These are phyloP conservation scores for Helicoverpa assulta DNA, from an alignment of 2,888 invertebrate species.

Conservation along the genomic window DNA sequence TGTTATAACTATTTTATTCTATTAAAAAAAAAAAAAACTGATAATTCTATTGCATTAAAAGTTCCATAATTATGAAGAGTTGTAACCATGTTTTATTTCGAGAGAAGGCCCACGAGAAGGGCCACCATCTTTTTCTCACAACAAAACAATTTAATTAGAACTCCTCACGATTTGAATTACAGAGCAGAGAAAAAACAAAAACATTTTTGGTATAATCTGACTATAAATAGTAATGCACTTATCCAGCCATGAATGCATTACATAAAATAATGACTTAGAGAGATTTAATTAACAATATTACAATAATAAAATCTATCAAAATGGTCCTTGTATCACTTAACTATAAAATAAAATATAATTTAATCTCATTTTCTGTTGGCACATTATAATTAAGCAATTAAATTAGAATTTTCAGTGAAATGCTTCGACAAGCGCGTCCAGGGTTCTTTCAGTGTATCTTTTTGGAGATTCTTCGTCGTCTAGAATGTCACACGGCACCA, in stretches of 20 bases:
- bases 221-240: slow-evolving; percentile 66
- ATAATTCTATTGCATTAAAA: background rate
- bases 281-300: slow-evolving; percentile 41
- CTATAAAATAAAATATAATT: slow-evolving; percentile 43
- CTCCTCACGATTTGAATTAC: background rate
- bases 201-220: background rate
- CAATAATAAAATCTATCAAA: slow-evolving; percentile 56
- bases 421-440: slow-evolving; percentile 77
- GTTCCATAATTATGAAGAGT: background rate
- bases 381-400: slow-evolving; percentile 42
- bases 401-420: slow-evolving; percentile 73
- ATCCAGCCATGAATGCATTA: slow-evolving; percentile 78
- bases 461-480: slow-evolving; percentile 79
- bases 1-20: background rate
- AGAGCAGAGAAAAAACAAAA: background rate
- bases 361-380: slow-evolving; percentile 62
- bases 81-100: background rate
- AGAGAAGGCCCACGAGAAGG: too few relatives aligned
- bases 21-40: background rate
- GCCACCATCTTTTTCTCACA: background rate
- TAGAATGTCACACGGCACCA: slow-evolving; percentile 79
- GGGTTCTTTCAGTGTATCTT: slow-evolving; percentile 77
- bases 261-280: slow-evolving; percentile 32
- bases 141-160: background rate
- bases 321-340: slow-evolving; percentile 64